Evolutionary conservation across 2,888 invertebrate genomes (phyloP).

Genomic region (Meliscaeva auricollis): DNA sequence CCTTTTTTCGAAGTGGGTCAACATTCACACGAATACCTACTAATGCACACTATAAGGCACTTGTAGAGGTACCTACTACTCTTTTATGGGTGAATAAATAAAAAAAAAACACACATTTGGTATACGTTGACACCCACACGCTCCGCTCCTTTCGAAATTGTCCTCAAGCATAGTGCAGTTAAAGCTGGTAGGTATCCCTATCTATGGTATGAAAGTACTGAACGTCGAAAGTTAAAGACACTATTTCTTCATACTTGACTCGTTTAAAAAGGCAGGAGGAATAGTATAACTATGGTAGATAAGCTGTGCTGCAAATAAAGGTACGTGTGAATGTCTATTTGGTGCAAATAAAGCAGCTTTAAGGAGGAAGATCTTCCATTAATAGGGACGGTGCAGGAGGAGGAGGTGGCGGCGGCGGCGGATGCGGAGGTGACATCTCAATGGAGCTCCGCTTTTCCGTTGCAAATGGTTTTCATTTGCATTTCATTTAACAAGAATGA

Average conservation of each 20-base stretch:
- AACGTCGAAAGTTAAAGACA: conserved; percentile 27
- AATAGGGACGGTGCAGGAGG: too few relatives aligned
- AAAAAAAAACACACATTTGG: conserved; percentile 38
- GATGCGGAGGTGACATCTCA: background rate
- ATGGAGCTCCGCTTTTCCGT: conserved; percentile 7
- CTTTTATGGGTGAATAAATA: background rate
- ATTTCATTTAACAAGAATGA: conserved; percentile 33
- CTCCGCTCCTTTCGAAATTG: conserved; percentile 18
- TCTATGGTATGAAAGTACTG: conserved; percentile 17
- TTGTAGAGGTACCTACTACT: conserved; percentile 6
- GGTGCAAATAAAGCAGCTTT: conserved; percentile 19
- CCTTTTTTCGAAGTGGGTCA: conserved; percentile 48
- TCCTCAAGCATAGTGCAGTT: conserved; percentile 54
- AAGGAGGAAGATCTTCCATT: background rate
- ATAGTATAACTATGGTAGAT: conserved; percentile 1
- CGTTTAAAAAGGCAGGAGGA: background rate
- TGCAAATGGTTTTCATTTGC: conserved; percentile 31
- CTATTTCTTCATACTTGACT: conserved; percentile 19
- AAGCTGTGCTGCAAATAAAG: conserved; percentile 29
- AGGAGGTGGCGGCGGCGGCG: background rate
- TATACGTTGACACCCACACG: conserved; percentile 18
- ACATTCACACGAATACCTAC: conserved; percentile 45
- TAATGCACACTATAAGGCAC: conserved; percentile 38
- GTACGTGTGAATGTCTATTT: conserved; percentile 27
- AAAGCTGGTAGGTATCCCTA: conserved; percentile 11